Evolutionary conservation across 2,797 vertebrate species (phyloP), one percentile per base, ranked within the genome.

Genomic region (Antrozous pallidus): DNA sequence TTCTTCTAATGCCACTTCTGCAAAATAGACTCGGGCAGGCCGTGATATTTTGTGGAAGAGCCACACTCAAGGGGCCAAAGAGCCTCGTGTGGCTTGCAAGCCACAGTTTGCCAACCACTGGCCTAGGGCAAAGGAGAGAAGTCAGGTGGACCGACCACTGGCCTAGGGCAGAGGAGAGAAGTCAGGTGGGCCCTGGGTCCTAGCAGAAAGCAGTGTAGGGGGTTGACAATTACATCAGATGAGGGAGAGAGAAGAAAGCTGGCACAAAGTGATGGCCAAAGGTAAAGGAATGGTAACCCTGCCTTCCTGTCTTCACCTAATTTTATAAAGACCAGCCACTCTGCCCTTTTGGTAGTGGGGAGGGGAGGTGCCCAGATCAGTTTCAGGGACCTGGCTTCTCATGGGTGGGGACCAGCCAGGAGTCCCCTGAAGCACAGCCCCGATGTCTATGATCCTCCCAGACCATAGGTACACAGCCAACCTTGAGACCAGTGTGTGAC

Each of bases 171-270:
- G n/a, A 65, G 78, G 47, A 74, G 49, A 74, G 7, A 65, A 33
- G n/a, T 12, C 33, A 16, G 38, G 26, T 2, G 2, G 26, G n/a
- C n/a, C 36, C 2, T 11, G 16, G 24, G 26, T 74, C 40, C 28
- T 24, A 10, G 6, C 28, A 51, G 47, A 17, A 28, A 31, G 36
- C 26, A 31, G 12, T 0, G 6, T 9, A 69, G 22, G 33, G 13
- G 17, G 4, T 3, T 26, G n/a, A 33, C 24, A 17, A 24, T 0
- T 8, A 18, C 47, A 14, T 5, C 5, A 0, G 9, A 16, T 31
- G 18, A 54, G n/a, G 24, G 9, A 8, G 16, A 8, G 14, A 58
- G 20, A 36, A 33, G 31, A 56, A 24, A 56, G 45, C 54, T 10
- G 42, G 16, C 24, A 12, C 6, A 8, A 14, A 0, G 18, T 13